Evolutionary conservation across 2,888 invertebrate species (phyloP), one percentile per base, ranked within the genome.

Genomic region (Argyresthia goedartella): DNA sequence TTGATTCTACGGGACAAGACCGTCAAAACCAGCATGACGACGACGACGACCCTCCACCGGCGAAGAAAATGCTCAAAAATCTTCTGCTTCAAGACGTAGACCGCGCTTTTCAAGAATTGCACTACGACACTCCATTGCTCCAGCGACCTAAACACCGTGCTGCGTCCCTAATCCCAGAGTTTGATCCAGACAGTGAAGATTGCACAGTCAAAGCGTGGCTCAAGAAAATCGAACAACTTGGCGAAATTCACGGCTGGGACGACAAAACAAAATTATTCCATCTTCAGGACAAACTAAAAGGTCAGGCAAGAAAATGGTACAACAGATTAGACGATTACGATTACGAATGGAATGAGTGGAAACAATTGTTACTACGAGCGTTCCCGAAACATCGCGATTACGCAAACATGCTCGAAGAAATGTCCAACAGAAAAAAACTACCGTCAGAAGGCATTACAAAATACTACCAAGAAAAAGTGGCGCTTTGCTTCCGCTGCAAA

Each of bases 401-500:
- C 35, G 51, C 52, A 3, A 54, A 47, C 8, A 39, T 59, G 10
- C 25, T 63, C 1, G 63, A 62, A 35, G 64, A 64, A 39, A 52
- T 64, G 55, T 39, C 62, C n/a, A 25, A 51, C 0, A 52, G 63
- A 42, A 61, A 54, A 43, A 63, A 64, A 51, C 11, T 59, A 39
- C 50, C 54, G 2, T 43, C 16, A 7, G 59, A 63, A 50, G 52
- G 45, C 0, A 64, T 64, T 62, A 64, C 61, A 0, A 60, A 65
- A 43, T 66, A 65, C 36, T 64, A 61, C n/a, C 65, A 67, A 44
- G 62, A 65, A 1, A 67, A 65, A 55, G 15, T 59, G 1, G 56
- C 63, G 43, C 57, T 64, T 60, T 65, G 64, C 43, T 60, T 56
- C 25, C 57, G 63, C 0, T 65, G 64, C 48, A 58, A 63, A 15